These are phyloP conservation scores for Stigmatopora argus DNA, from an alignment of 2,113 vertebrate genomes.

Conservation along the genomic window DNA sequence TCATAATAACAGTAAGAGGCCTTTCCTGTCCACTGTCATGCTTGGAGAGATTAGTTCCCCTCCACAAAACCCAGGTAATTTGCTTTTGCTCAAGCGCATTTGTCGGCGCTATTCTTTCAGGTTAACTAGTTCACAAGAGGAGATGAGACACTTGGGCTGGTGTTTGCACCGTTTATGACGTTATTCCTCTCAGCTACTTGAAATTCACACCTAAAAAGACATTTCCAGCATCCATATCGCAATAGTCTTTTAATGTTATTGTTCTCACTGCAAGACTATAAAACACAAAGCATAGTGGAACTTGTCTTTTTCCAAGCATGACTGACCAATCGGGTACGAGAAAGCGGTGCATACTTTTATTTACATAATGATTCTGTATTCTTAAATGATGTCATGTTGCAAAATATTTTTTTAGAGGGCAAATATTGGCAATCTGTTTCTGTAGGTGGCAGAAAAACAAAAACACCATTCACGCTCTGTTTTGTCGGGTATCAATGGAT, in stretches of 20 bases:
- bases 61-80: slow-evolving; percentile 76
- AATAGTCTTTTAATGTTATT: not conserved
- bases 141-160: slow-evolving; percentile 60
- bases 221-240: not conserved
- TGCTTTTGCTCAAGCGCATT: slow-evolving; percentile 75
- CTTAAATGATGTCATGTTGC: slow-evolving; percentile 17
- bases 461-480: slow-evolving; percentile 40
- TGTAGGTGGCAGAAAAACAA: slow-evolving; percentile 16
- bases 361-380: not conserved
- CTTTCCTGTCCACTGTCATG: slow-evolving; percentile 78
- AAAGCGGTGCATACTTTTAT: slow-evolving; percentile 24
- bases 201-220: not conserved
- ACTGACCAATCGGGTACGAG: slow-evolving; percentile 39
- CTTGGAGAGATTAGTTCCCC: slow-evolving; percentile 79
- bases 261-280: too few relatives aligned
- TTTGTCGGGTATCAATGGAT: slow-evolving; percentile 47
- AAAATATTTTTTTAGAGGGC: slow-evolving; percentile 8
- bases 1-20: slow-evolving; percentile 81
- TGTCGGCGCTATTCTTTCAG: slow-evolving; percentile 69
- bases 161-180: slow-evolving; percentile 47
- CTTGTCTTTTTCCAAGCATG: slow-evolving; percentile 3
- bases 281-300: not conserved
- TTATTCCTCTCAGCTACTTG: slow-evolving; percentile 35
- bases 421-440: slow-evolving; percentile 1
- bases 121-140: slow-evolving; percentile 68